phyloP scores from a whole-genome alignment of 1,140 invertebrate species.

The Meloidogyne hapla region DNA sequence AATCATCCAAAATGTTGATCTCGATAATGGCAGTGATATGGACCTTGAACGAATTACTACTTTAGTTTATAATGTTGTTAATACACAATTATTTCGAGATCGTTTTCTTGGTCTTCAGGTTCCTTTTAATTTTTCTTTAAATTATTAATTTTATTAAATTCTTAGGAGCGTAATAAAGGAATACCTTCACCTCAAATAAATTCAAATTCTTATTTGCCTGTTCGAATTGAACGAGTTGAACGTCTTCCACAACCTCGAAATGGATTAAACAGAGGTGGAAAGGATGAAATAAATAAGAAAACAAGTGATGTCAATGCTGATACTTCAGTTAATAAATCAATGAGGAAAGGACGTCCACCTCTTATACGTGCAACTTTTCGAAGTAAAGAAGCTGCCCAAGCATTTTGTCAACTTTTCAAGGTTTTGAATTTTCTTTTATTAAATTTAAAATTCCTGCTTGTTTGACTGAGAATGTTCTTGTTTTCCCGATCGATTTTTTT shows the following conservation, averaged over 20 bases:
- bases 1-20: conserved; percentile 23
- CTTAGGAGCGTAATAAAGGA: background rate
- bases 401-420: conserved; percentile 28
- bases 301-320: background rate
- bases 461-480: background rate
- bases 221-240: conserved; percentile 15
- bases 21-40: background rate
- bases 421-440: background rate
- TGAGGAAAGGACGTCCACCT: background rate
- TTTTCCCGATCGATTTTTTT: too few species aligned
- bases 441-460: background rate
- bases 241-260: background rate
- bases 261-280: background rate
- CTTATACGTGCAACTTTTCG: conserved; percentile 18
- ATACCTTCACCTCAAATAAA: background rate
- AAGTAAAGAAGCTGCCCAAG: conserved; percentile 12
- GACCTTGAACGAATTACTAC: conserved; percentile 21
- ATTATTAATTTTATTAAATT: background rate
- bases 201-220: conserved; percentile 8
- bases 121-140: background rate
- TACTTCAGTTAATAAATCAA: background rate
- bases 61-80: conserved; percentile 18
- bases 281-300: background rate
- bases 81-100: conserved; percentile 4
- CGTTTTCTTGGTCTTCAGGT: conserved; percentile 11